Conservation (phyloP, 92 coral and sea anemone genomes). For the Porites rus region DNA sequence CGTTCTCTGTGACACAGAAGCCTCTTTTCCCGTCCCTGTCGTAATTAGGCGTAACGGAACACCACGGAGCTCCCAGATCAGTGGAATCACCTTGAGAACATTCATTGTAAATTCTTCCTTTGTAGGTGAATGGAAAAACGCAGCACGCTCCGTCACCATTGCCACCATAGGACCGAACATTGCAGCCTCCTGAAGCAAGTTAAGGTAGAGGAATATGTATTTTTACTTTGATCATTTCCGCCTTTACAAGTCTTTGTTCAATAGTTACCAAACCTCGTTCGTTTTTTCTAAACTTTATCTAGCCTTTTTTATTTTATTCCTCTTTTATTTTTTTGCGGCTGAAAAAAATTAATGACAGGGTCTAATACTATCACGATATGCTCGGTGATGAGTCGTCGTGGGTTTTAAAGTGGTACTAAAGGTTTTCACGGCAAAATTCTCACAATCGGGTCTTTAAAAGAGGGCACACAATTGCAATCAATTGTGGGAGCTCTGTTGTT, state of each 20-base stretch:
- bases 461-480: too few species aligned
- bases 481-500: too few species aligned
- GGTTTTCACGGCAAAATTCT: too few species aligned
- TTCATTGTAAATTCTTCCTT: constrained; percentile 68
- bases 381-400: too few species aligned
- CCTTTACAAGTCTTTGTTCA: not conserved
- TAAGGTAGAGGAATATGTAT: not conserved
- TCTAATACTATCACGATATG: too few species aligned
- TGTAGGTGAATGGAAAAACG: constrained; percentile 81
- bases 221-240: not conserved
- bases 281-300: too few species aligned
- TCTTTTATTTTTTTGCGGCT: too few species aligned
- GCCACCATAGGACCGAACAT: constrained; percentile 88
- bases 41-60: constrained; percentile 83
- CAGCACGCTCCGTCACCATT: constrained; percentile 88
- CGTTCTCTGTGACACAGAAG: constrained; percentile 73
- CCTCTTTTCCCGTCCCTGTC: constrained; percentile 83
- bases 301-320: too few species aligned
- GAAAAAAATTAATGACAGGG: too few species aligned
- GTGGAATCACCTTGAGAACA: constrained; percentile 56
- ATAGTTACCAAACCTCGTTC: too few species aligned
- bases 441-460: too few species aligned
- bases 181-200: constrained; percentile 66
- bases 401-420: too few species aligned
- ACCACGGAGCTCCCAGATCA: constrained; percentile 64